Evolutionary conservation across 2,113 vertebrate genomes (phyloP).

Genomic region (Gallinago undulata): DNA sequence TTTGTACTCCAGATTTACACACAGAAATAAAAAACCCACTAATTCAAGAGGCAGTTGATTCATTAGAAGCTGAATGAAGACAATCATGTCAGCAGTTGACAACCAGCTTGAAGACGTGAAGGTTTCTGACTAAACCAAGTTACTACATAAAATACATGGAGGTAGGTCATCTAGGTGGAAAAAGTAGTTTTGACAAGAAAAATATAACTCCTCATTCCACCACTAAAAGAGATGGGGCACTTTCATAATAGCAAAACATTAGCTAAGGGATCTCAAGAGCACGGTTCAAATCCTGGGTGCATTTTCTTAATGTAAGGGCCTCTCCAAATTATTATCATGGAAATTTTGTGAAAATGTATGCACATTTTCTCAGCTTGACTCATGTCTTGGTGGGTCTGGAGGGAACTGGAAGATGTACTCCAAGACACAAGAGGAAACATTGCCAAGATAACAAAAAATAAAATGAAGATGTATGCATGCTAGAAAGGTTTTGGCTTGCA

Average conservation of each 20-base stretch:
- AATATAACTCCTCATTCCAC: accelerated
- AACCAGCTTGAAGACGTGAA: background rate
- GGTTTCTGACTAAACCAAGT: background rate
- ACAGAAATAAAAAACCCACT: background rate
- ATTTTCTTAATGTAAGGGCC: background rate
- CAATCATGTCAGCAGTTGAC: background rate
- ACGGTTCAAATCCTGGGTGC: background rate
- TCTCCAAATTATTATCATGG: background rate
- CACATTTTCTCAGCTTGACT: background rate
- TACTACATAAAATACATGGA: background rate
- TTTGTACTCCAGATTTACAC: background rate
- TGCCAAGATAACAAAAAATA: background rate
- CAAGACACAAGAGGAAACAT: background rate
- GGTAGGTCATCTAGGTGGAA: background rate
- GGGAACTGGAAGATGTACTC: background rate
- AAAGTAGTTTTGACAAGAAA: background rate
- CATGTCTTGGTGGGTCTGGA: background rate
- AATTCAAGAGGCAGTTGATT: background rate
- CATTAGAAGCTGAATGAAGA: background rate
- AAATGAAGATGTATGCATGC: background rate
- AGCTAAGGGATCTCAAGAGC: background rate
- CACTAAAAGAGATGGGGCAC: accelerated
- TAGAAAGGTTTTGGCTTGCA: background rate
- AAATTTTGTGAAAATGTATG: background rate
- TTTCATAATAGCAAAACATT: background rate